Percentiles rank a stretch among this genome's conserved stretches.
Evolutionary conservation across 2,797 vertebrate species (phyloP).

Genomic region (Distichodus sexfasciatus): DNA sequence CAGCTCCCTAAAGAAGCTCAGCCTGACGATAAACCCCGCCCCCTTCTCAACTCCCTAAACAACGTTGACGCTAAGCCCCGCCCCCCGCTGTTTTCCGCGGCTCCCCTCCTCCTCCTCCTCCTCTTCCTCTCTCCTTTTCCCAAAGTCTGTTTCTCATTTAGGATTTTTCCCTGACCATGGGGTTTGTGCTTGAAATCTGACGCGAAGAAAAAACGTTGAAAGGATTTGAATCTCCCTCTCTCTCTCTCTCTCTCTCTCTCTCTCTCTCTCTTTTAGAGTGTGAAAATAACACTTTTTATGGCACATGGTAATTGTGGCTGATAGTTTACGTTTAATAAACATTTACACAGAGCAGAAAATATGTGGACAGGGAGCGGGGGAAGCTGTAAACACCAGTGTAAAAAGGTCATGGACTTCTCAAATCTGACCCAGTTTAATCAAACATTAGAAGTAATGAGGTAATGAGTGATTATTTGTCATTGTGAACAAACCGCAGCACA

Average conservation of each 20-base stretch:
- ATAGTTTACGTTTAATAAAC: conserved; percentile 22
- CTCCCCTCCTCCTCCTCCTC: conserved; percentile 35
- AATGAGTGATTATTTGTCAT: no score
- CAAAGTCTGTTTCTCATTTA: conserved; percentile 72
- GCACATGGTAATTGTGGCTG: conserved; percentile 6
- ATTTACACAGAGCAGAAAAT: conserved; percentile 23
- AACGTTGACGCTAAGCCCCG: conserved; percentile 38
- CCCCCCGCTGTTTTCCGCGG: conserved; percentile 33
- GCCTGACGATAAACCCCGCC: no score
- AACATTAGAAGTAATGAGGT: no score
- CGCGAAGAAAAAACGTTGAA: conserved; percentile 60
- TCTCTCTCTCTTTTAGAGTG: background rate
- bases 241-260: conserved; percentile 3
- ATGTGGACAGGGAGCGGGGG: background rate
- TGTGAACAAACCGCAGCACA: no score
- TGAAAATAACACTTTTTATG: background rate
- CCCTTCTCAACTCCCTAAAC: conserved; percentile 44
- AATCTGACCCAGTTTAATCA: conserved; percentile 43
- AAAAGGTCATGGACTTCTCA: conserved; percentile 28
- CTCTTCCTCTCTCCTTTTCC: conserved; percentile 42
- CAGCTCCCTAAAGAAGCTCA: no score
- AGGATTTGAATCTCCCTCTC: conserved; percentile 49
- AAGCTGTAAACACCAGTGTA: conserved; percentile 26
- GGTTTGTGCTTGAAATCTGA: conserved; percentile 65
- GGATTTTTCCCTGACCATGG: conserved; percentile 43